phyloP scores from a whole-genome alignment of 1,140 invertebrate genomes.

The Drosophila mayri region DNA sequence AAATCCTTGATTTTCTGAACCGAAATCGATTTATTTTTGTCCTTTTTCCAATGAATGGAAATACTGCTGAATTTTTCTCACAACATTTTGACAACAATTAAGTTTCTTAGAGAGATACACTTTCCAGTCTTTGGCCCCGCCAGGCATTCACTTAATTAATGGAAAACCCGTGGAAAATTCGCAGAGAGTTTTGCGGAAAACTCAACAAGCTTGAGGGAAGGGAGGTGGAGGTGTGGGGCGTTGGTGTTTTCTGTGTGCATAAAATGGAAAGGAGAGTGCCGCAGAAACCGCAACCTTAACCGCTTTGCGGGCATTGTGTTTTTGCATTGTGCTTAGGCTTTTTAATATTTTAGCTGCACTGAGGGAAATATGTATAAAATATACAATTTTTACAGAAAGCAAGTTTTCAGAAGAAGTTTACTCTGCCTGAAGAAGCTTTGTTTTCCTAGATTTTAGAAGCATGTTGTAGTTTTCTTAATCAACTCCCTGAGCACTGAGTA shows the following conservation, averaged over 20 bases:
- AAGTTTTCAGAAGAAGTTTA: neutral
- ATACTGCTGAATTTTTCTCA: neutral
- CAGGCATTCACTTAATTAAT: conserved; percentile 61
- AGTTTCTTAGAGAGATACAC: conserved; percentile 21
- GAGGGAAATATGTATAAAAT: neutral
- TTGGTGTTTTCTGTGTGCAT: conserved; percentile 29
- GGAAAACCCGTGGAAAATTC: conserved; percentile 29
- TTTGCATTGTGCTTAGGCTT: conserved; percentile 74
- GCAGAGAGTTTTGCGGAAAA: conserved; percentile 26
- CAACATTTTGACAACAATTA: conserved; percentile 21
- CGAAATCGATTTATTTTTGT: conserved; percentile 22
- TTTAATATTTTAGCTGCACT: conserved; percentile 76
- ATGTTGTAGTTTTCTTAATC: too few relatives aligned
- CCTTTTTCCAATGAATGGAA: neutral
- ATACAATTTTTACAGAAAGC: too few relatives aligned
- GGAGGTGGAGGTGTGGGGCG: neutral
- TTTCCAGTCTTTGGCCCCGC: conserved; percentile 5
- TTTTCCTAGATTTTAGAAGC: too few relatives aligned
- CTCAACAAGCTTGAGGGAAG: conserved; percentile 23
- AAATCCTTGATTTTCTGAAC: conserved; percentile 49
- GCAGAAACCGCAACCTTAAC: conserved; percentile 37
- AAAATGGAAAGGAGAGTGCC: conserved; percentile 17
- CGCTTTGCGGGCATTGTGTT: conserved; percentile 62
- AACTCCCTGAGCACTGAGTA: neutral
- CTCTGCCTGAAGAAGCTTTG: neutral